Evolutionary conservation across 2,888 invertebrate species (phyloP), one percentile per base, ranked within the genome.

Genomic region (Pterostichus niger): DNA sequence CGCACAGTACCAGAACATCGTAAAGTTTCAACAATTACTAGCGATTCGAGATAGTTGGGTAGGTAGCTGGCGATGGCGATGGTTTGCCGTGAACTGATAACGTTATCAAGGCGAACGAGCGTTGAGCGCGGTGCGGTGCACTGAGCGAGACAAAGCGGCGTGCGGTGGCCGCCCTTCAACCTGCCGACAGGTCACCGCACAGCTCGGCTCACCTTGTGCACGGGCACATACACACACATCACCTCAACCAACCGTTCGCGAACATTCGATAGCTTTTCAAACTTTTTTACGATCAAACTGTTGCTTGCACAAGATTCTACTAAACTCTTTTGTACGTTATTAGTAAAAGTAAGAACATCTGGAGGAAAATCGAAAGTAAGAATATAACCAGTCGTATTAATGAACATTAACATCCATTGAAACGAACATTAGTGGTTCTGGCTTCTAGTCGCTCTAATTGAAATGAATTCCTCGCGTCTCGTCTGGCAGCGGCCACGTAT

Each of bases 151-250:
- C 77, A 83, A 77, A 77, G 77, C 77, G 61, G 40, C 46, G 61
- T 52, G 68, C 44, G 56, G 77, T 77, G 83, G 76, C 61, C 89
- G 89, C 89, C 89, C 89, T 89, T 89, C 89, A 89, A 89, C 89
- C 88, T 88, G 88, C 87, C 87, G 88, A 86, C 88, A 88, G 89
- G 89, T 89, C 89, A 89, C 87, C 77, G 64, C 35, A 40, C 79
- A 49, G 76, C 86, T 85, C 87, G 87, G 86, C 87, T 89, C 88
- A 89, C 89, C 89, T 89, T 89, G 89, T 88, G 87, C 86, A 88
- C 88, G 89, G 88, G 87, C 88, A 33, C 64, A 24, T 24, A 24
- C 24, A 33, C 64, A 64, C 64, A 64, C 44, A 71, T 71, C 68
- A 71, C 88, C 88, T 88, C 88, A 88, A 87, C 86, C 85, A 85